Base-by-base conservation (phyloP, 2,113 vertebrate genomes). In the Toxostoma redivivum region DNA sequence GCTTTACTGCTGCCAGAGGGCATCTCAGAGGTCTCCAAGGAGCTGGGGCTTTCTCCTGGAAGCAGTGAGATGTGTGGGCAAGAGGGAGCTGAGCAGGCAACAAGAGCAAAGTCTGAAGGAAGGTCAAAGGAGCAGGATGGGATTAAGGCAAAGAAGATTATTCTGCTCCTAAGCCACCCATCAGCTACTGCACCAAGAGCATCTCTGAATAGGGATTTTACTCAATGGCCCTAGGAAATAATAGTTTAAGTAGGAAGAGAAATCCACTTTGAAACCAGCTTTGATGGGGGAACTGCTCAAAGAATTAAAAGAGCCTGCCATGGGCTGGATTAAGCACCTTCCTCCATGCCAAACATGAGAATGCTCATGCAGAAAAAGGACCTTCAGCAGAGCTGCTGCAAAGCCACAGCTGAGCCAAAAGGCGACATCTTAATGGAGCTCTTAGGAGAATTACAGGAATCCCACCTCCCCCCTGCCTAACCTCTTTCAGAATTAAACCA, bases 91-190 rank as follows among this genome's bases (percentile, higher is more conserved):
- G 69, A 81, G 54, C 54, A 11, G 54, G 61, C n/a, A 11, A 5
- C 60, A 40, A 6, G 10, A 5, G 58, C 12, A 0, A 17, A 25
- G 19, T 10, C 82, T 57, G 54, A 8, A 70, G 48, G 48, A 42
- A 74, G 67, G 86, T 70, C 71, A 57, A 71, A 86, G 74, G 15
- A 60, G 80, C 71, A 88, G 62, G 67, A 71, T 38, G 53, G 90
- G 92, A 83, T 92, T 77, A 89, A 64, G 38, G 67, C 83, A 72
- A 86, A 92, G 91, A 66, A 66, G 90, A 92, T 91, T 69, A 89
- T 57, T 70, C 61, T 56, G 61, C 65, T 88, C 72, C 83, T 86
- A 82, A 86, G 1, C 23, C 70, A 79, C 56, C 88, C 81, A 56
- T 28, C 0, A 0, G 81, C 88, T 70, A 42, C 66, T 25, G 62